phyloP scores from a whole-genome alignment of 2,113 vertebrate genomes.

The Phrynosoma platyrhinos region DNA sequence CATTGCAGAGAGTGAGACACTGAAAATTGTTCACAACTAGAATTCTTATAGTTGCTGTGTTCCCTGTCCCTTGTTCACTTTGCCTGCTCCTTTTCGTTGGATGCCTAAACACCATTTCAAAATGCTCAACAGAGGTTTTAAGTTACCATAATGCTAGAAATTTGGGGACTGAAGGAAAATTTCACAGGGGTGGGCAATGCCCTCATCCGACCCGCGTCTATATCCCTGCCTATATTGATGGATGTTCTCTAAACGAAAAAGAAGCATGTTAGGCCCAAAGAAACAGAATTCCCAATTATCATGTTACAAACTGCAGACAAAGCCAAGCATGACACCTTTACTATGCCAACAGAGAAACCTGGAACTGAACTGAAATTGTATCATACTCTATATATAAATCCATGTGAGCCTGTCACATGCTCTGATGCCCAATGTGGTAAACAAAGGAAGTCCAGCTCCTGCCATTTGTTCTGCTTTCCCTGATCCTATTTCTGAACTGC shows the following conservation, averaged over 20 bases:
- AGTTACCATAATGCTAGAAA: not conserved
- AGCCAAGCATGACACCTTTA: not conserved
- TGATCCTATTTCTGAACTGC: not conserved
- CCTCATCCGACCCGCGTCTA: no score
- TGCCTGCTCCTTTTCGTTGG: no score
- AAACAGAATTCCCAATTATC: not conserved
- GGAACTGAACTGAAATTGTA: conserved; percentile 1
- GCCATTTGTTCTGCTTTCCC: not conserved
- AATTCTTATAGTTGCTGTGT: no score
- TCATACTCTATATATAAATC: not conserved
- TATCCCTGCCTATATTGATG: no score
- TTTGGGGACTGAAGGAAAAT: not conserved
- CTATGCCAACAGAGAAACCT: conserved; percentile 11
- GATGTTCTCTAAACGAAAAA: no score
- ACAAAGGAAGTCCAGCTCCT: not conserved
- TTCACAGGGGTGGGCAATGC: not conserved
- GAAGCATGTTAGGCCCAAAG: not conserved
- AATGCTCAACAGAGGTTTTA: no score
- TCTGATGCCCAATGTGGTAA: not conserved
- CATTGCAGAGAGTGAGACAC: no score
- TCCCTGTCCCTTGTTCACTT: no score
- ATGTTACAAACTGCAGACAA: not conserved
- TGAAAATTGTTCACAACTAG: no score
- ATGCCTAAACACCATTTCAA: no score
- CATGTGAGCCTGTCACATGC: not conserved